Evolutionary conservation across 2,797 vertebrate species (phyloP), one percentile per base, ranked within the genome.

Genomic region (Chanos chanos): DNA sequence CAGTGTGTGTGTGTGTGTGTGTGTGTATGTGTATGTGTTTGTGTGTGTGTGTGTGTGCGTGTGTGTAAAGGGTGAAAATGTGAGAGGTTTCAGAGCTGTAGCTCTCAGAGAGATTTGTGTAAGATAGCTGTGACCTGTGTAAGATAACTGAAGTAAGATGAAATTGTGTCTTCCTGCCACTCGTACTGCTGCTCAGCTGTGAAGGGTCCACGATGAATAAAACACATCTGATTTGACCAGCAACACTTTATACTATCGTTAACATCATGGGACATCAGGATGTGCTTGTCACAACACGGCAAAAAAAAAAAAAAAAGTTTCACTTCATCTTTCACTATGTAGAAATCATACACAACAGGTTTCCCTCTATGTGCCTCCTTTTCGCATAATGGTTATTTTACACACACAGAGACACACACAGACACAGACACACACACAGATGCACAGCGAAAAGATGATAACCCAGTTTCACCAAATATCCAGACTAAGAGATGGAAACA

Each of bases 401-500:
- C n/a, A 53, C 16, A 25, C 25, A 15, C n/a, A 52, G 43, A 31
- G 21, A 25, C 28, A 36, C 15, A 22, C 6, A 15, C 36, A 44
- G 1, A 7, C 24, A 1, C 5, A 7, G 5, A 49, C 7, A 67
- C 18, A 30, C 8, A 30, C 41, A 61, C 59, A 61, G 1, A 55
- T 31, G 34, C 40, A 31, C 30, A n/a, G n/a, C n/a, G n/a, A n/a
- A n/a, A n/a, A n/a, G n/a, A n/a, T 15, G 13, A 66, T 58, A 60
- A 62, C 49, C 55, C 48, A 47, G 40, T 66, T 68, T 54, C 48
- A 52, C 41, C n/a, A n/a, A n/a, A 40, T 27, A 64, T 58, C 50
- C 49, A 48, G 53, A 43, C 50, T 56, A 62, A 39, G 34, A 55
- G 68, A 57, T 56, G 56, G 31, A 70, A 73, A 60, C 74, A 77